A percentile compares a stretch with the other conserved stretches of the same genome.
phyloP scores from a whole-genome alignment of 2,113 vertebrate genomes.

The Excalfactoria chinensis region DNA sequence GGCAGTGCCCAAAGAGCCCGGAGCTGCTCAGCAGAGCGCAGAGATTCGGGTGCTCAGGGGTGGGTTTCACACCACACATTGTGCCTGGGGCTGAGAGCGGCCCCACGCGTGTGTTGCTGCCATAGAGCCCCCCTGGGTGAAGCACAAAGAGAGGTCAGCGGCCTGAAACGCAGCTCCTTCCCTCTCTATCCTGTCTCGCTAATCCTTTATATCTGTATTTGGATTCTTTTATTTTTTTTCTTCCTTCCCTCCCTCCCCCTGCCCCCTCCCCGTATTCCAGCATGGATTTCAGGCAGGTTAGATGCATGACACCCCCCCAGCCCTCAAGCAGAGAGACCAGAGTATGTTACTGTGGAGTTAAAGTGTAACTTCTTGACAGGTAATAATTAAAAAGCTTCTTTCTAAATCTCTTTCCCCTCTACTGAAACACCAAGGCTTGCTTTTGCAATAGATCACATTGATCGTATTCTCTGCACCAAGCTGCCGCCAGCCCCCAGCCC shows the following conservation, averaged over 20 bases:
- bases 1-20: background rate
- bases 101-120: background rate
- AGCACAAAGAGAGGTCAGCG: background rate
- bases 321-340: background rate
- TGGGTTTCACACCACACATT: background rate
- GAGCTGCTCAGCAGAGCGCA: background rate
- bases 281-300: constrained; percentile 17
- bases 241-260: background rate
- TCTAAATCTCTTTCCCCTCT: constrained; percentile 46
- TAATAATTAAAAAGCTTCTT: constrained; percentile 72
- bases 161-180: background rate
- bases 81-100: background rate
- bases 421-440: background rate
- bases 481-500: rapidly evolving
- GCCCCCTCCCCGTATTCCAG: background rate
- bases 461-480: background rate
- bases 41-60: background rate
- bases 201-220: background rate
- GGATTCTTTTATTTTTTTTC: background rate
- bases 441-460: constrained; percentile 25
- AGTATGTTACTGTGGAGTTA: constrained; percentile 57
- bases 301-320: background rate
- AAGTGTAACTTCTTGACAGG: constrained; percentile 64
- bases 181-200: background rate
- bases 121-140: background rate